Conservation (phyloP, 2,113 vertebrate species). For the Genyomyrus donnyi region DNA sequence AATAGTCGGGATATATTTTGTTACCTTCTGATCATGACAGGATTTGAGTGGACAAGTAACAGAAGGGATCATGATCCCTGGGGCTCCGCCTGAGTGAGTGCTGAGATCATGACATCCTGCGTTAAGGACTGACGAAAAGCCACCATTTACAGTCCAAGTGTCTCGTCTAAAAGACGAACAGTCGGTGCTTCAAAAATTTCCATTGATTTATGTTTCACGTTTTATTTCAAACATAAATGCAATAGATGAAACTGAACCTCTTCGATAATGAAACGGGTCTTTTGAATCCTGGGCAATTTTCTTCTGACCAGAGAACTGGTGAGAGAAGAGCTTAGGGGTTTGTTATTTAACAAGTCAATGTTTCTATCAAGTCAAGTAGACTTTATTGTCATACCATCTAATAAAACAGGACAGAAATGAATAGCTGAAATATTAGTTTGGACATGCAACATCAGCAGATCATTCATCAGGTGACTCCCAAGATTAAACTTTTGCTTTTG, state of each 20-base stretch:
- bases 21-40: conserved; percentile 55
- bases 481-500: not conserved
- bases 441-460: conserved; percentile 36
- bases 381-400: not conserved
- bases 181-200: not conserved
- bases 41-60: conserved; percentile 57
- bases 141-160: conserved; percentile 24
- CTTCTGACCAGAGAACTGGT: not conserved
- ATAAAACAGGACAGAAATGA: not conserved
- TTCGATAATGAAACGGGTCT: not conserved
- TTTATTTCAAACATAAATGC: not conserved
- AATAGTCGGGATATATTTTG: conserved; percentile 66
- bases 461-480: conserved; percentile 20
- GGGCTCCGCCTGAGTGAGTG: conserved; percentile 53
- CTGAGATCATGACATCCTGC: conserved; percentile 43
- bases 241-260: not conserved
- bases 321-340: not conserved
- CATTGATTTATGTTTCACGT: not conserved
- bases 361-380: not conserved
- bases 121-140: conserved; percentile 51
- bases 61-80: conserved; percentile 43
- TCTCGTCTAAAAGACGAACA: not conserved
- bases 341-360: not conserved
- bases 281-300: not conserved
- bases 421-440: not conserved